phyloP scores from a whole-genome alignment of 2,113 vertebrate species.

The Tretioscincus oriximinensis region DNA sequence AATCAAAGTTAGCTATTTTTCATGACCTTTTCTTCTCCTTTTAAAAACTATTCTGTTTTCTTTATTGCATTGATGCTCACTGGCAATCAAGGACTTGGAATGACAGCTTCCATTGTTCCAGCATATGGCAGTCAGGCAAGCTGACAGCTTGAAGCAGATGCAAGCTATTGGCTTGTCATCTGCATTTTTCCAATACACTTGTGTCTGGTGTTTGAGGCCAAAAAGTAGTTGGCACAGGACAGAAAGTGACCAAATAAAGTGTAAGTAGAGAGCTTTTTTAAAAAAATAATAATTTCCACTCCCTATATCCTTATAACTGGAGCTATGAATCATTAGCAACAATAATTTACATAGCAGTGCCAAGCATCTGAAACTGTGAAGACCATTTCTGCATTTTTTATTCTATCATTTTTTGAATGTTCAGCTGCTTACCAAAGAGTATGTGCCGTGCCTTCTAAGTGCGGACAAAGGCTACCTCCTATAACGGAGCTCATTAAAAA shows the following conservation, averaged over 20 bases:
- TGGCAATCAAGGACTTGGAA: slow-evolving; percentile 43
- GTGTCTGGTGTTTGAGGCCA: slow-evolving; percentile 38
- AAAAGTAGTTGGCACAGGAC: neutral
- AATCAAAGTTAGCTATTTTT: neutral
- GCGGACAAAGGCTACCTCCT: slow-evolving; percentile 58
- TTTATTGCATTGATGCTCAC: slow-evolving; percentile 47
- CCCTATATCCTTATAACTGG: slow-evolving; percentile 6
- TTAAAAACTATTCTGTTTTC: slow-evolving; percentile 26
- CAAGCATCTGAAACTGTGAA: neutral
- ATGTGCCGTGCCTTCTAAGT: slow-evolving; percentile 17
- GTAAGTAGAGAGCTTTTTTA: neutral
- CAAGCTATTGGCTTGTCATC: slow-evolving; percentile 17
- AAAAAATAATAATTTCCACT: neutral
- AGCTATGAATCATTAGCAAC: neutral
- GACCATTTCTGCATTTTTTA: neutral
- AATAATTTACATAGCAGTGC: neutral
- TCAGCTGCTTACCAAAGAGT: slow-evolving; percentile 6
- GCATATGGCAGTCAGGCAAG: slow-evolving; percentile 53
- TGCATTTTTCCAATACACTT: slow-evolving; percentile 46
- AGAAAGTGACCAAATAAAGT: slow-evolving; percentile 23
- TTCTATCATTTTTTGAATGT: neutral
- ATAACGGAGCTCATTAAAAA: slow-evolving; percentile 67
- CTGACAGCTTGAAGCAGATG: slow-evolving; percentile 59
- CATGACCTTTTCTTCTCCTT: neutral
- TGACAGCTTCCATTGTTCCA: slow-evolving; percentile 59